These are phyloP conservation scores for Malurus elegans DNA, from an alignment of 2,113 vertebrate genomes.

Conservation along the genomic window DNA sequence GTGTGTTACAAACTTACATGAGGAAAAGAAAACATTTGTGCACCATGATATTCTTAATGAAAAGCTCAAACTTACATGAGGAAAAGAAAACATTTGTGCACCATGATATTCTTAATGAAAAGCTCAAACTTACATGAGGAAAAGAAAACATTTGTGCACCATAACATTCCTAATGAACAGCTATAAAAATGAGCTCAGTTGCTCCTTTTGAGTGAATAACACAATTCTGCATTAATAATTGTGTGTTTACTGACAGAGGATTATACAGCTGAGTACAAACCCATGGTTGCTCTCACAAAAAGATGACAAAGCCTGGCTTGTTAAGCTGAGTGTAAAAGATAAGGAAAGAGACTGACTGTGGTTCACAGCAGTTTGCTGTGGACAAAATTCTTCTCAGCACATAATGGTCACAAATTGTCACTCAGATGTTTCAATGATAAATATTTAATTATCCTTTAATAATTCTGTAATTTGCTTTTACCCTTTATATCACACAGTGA, in stretches of 20 bases:
- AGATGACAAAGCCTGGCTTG: background rate
- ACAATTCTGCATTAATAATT: background rate
- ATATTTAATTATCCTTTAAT: slow-evolving; percentile 35
- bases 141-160: background rate
- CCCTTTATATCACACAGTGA: background rate
- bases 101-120: background rate
- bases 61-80: background rate
- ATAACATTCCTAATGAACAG: background rate
- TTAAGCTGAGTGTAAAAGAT: background rate
- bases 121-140: background rate
- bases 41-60: background rate
- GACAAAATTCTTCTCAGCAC: background rate
- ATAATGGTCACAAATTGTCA: slow-evolving; percentile 21
- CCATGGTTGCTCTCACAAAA: background rate
- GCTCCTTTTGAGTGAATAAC: background rate
- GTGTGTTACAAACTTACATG: background rate
- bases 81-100: background rate
- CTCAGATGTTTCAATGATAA: slow-evolving; percentile 35
- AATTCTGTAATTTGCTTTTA: slow-evolving; percentile 21
- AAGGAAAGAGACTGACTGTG: background rate
- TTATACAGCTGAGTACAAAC: background rate
- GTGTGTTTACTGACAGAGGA: background rate
- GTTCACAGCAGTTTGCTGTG: background rate
- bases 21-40: background rate
- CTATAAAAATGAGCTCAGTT: background rate